Conservation (phyloP, 2,888 invertebrate species). For the Ypsolopha sequella region DNA sequence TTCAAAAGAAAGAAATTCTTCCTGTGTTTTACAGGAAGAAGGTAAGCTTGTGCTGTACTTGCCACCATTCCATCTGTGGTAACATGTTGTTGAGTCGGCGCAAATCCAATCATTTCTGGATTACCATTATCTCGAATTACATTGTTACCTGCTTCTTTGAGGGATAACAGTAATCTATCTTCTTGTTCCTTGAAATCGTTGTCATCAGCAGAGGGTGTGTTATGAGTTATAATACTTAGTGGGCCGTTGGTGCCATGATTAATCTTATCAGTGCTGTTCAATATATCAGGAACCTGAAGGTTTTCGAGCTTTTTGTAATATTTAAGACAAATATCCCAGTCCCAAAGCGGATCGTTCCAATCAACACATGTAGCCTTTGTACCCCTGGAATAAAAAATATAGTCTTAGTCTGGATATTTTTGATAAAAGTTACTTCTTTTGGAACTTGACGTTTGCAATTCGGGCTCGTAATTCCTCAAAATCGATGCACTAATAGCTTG, state of each 20-base stretch:
- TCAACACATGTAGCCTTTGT: not conserved
- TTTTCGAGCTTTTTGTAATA: not conserved
- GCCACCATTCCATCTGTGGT: not conserved
- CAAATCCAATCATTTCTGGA: not conserved
- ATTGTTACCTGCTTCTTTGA: not conserved
- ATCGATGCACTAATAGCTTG: no score
- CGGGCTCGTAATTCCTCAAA: no score
- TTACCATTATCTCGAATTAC: not conserved
- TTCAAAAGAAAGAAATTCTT: constrained; percentile 81
- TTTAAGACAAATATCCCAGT: not conserved
- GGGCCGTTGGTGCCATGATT: not conserved
- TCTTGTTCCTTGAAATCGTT: not conserved
- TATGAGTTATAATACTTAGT: not conserved
- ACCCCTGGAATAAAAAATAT: not conserved
- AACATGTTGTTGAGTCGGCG: not conserved
- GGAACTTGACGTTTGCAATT: no score
- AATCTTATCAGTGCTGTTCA: not conserved
- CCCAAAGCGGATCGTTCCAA: not conserved
- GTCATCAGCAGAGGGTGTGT: not conserved
- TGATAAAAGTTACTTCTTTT: no score
- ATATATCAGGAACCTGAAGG: not conserved
- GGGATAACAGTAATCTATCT: not conserved
- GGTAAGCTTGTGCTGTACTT: constrained; percentile 20
- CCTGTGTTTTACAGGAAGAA: constrained; percentile 32
- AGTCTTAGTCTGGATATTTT: no score